Base-by-base conservation (phyloP, 2,797 vertebrate species). In the Stomatorhinus walkeri region DNA sequence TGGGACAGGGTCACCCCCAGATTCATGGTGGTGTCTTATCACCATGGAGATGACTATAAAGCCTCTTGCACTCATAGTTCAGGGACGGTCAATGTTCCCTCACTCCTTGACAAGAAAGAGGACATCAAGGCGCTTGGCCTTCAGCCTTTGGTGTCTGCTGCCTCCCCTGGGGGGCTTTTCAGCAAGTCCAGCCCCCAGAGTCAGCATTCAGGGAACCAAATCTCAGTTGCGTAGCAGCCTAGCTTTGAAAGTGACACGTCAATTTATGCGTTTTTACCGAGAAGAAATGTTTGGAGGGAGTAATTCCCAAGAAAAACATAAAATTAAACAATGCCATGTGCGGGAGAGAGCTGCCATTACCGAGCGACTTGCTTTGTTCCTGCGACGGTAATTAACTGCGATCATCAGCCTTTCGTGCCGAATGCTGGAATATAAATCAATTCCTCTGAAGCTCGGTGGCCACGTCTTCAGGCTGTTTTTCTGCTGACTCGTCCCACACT, bases 391-490 rank as follows among this genome's bases (percentile, higher is more conserved):
- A 89, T 85, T 85, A 85, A 89, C 51, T 68, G 83, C 22, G 43
- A 85, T 85, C 56, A 61, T 85, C 83, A 40, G 43, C 22, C 46
- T 89, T 68, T 86, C 59, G 49, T 46, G 59, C 56, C 85, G 88
- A 61, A 59, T 85, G 61, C 59, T 4, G n/a, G 83, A 86, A 6
- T 68, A 89, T 85, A 68, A 89, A 89, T 85, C 83, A 89, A 68
- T 24, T 49, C 56, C 28, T 68, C 54, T 51, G 46, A 59, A 72
- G 81, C 61, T 51, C 2, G n/a, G 54, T 54, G 40, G 43, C 85
- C 85, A 51, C 24, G 28, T 68, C 52, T 56, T 22, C 68, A 48
- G 88, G 59, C 54, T 49, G 56, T 52, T 64, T 64, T 68, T 19
- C 6, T 59, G 40, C 88, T 83, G 88, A 54, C 68, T 56, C 51